These are phyloP conservation scores for Ardeotis arabs DNA, from an alignment of 2,113 vertebrate genomes.

Conservation along the genomic window DNA sequence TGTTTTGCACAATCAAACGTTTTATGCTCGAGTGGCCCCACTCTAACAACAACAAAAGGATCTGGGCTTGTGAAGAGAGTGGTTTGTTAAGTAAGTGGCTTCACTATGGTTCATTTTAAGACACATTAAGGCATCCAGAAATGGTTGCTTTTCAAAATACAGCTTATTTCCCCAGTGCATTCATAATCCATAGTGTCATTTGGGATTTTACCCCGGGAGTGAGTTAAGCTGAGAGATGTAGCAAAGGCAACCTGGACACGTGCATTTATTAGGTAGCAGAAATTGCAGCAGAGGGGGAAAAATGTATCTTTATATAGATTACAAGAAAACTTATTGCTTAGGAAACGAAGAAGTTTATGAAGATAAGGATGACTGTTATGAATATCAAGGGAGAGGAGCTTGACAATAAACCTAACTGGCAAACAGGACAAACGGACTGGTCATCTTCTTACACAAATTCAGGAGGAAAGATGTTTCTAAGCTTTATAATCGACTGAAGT, in stretches of 20 bases:
- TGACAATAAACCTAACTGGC: background rate
- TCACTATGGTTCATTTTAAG: background rate
- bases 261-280: background rate
- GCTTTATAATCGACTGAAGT: background rate
- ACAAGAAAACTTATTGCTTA: background rate
- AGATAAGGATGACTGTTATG: background rate
- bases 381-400: background rate
- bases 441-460: background rate
- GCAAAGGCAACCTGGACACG: background rate
- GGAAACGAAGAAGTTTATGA: background rate
- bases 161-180: background rate
- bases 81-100: background rate
- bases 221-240: background rate
- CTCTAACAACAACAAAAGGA: background rate
- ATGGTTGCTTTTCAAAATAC: background rate
- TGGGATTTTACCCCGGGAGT: background rate
- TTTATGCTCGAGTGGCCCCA: background rate
- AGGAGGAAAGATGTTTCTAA: background rate
- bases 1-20: background rate
- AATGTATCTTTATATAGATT: background rate
- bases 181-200: background rate
- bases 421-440: background rate
- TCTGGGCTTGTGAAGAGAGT: background rate
- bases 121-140: background rate
- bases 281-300: background rate